Evolutionary conservation across 2,888 invertebrate species (phyloP), one percentile per base, ranked within the genome.

Genomic region (Coleophora deauratella): DNA sequence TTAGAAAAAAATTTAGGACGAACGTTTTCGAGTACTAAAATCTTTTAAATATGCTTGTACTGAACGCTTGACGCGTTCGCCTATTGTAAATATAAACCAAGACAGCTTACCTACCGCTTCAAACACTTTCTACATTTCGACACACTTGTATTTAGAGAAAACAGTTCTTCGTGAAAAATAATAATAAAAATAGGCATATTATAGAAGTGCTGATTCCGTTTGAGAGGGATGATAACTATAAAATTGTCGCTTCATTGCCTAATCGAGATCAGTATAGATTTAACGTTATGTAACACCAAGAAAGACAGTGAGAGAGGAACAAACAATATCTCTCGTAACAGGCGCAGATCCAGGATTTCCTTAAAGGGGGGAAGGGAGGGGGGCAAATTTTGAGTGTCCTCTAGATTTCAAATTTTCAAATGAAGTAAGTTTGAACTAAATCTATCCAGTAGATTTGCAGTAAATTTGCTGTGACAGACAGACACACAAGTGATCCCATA

Each of bases 61-160:
- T 60, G 59, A 57, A 62, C 66, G 61, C 60, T 67, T 66, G 57
- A 66, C 48, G 55, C 54, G 57, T 58, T 61, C 62, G 59, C 51
- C 59, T 63, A 57, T 55, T 52, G 61, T 80, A 78, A 80, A 80
- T 69, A 81, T 80, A 75, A 53, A 66, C 60, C 60, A 56, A 69
- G 62, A 64, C 64, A 60, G 78, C 78, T 80, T 74, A 51, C 54
- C 57, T 63, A 67, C 68, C 62, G 78, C 81, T 79, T 77, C 57
- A 57, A 57, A 76, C 77, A 81, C 79, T 71, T 77, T 75, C 66
- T 67, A 72, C 71, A 72, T 72, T 76, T 72, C 61, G 62, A 72
- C 68, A 75, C 74, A 68, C 61, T 63, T 68, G 59, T 73, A 72
- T 67, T 66, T 60, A 67, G 63, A 53, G 31, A 31, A 52, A 52